Conservation (phyloP, 2,113 vertebrate species). For the Ploceus nigricollis region DNA sequence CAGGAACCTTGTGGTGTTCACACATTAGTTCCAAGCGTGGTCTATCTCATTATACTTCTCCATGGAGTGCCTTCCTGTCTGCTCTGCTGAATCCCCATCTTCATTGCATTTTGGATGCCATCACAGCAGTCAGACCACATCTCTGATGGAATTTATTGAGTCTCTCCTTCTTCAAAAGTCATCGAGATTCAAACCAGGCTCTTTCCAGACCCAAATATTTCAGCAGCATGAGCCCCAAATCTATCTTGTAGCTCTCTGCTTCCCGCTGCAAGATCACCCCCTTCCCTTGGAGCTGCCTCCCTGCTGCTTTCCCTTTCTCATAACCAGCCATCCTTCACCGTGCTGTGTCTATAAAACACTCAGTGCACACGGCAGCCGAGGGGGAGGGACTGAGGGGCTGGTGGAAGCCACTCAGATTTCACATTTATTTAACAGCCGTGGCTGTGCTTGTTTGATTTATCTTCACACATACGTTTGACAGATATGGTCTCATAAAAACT, state of each 20-base stretch:
- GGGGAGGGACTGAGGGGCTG: not conserved
- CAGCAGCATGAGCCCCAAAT: not conserved
- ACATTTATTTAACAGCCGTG: conserved; percentile 46
- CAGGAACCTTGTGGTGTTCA: not conserved
- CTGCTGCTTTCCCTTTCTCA: not conserved
- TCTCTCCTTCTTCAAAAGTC: not conserved
- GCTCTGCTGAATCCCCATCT: not conserved
- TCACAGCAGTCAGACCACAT: not conserved
- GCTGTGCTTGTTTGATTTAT: conserved; percentile 63
- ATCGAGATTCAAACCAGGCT: not conserved
- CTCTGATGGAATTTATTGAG: not conserved
- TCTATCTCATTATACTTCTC: not conserved
- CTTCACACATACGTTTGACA: conserved; percentile 64
- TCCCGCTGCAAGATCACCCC: not conserved
- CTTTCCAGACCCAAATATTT: not conserved
- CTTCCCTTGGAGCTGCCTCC: not conserved
- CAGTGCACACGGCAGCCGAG: not conserved
- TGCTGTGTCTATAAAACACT: conserved; percentile 30
- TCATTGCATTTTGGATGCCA: not conserved
- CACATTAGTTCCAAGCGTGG: not conserved
- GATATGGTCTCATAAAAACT: conserved; percentile 71
- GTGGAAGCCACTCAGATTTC: conserved; percentile 58
- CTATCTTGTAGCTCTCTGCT: not conserved
- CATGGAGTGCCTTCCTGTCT: not conserved
- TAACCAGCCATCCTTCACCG: not conserved